These are phyloP conservation scores for Eustalomyia histrio DNA, from an alignment of 2,888 invertebrate genomes.

Conservation along the genomic window DNA sequence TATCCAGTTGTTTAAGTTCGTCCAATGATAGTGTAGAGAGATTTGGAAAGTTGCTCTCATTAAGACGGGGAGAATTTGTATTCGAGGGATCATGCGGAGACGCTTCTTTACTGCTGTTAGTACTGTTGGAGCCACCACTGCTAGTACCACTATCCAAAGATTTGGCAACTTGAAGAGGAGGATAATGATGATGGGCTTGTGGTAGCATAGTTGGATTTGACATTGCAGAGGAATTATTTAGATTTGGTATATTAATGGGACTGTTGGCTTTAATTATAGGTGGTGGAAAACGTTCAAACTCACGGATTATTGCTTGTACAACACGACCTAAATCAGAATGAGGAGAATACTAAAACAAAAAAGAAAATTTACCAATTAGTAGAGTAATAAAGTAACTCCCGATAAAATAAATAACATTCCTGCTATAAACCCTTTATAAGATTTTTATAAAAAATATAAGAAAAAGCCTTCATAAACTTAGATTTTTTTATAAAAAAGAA, in stretches of 20 bases:
- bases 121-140: constrained; percentile 52
- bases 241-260: constrained; percentile 60
- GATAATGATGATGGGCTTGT: constrained; percentile 37
- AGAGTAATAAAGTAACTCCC: too few species aligned
- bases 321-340: constrained; percentile 90
- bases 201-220: constrained; percentile 29
- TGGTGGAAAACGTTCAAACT: constrained; percentile 85
- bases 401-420: too few species aligned
- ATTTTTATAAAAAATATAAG: too few species aligned
- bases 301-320: constrained; percentile 89
- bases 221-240: constrained; percentile 47
- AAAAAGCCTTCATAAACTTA: too few species aligned
- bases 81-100: constrained; percentile 68
- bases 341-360: constrained; percentile 83
- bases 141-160: constrained; percentile 66
- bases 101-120: constrained; percentile 67
- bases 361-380: constrained; percentile 8
- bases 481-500: too few species aligned
- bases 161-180: constrained; percentile 61
- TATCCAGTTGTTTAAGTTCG: constrained; percentile 85
- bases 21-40: constrained; percentile 80
- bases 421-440: too few species aligned
- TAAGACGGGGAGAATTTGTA: constrained; percentile 57
- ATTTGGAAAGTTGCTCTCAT: constrained; percentile 75
- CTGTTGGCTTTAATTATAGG: constrained; percentile 56